Evolutionary conservation across 2,888 invertebrate genomes (phyloP), one percentile per base, ranked within the genome.

Genomic region (Trachelus iudaicus): DNA sequence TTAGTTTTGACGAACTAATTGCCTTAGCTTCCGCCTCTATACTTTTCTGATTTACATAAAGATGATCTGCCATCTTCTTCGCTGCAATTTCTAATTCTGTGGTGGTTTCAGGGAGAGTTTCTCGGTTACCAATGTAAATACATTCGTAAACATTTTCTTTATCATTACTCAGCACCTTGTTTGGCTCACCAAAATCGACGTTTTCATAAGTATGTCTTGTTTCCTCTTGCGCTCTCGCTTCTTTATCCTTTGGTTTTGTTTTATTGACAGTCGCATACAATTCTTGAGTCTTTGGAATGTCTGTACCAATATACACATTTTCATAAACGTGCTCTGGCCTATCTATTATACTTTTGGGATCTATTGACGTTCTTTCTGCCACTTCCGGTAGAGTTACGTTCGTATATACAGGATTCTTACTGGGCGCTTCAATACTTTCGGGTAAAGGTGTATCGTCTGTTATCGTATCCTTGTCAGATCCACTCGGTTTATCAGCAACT

Each of bases 321-420:
- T 89, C 88, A 78, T 89, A 89, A 23, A 87, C 86, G 79, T 86
- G 87, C 33, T 86, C 86, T 30, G 84, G 78, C 34, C 84, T 83
- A 68, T 86, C 84, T 11, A 79, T 78, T 75, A 83, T 81, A 74
- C 77, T 82, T 75, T 81, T 82, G 13, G 76, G 69, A 4, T 76
- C 79, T 31, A 33, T 31, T 35, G 69, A 35, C 34, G 73, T 78
- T 34, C 78, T 82, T 34, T 83, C 82, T 34, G 75, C 33, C 34
- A 33, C 78, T 12, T 76, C 78, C 34, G 79, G 69, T 73, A 74
- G 34, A 30, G 73, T 69, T 34, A 56, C 69, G n/a, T 73, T 81
- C 33, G 77, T 68, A 34, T 81, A 76, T 34, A 69, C 3, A 4
- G 73, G 69, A 37, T 77, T 40, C 33, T 35, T 56, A 31, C 75